Evolutionary conservation across 1,140 invertebrate species (phyloP), one percentile per base, ranked within the genome.

Genomic region (Hycleus phaleratus): DNA sequence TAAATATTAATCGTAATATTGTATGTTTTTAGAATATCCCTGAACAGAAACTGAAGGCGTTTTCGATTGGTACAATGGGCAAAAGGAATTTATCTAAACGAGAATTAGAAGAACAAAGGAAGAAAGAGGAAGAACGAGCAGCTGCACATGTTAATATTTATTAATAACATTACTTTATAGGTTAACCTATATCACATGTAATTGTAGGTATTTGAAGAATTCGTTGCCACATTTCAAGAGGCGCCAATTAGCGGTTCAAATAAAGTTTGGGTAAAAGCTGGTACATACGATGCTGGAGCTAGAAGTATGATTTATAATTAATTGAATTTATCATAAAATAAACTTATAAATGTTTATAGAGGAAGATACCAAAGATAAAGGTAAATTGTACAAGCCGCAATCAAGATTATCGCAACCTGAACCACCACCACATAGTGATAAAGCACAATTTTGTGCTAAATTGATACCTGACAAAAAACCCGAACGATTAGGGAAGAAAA

Each of bases 191-290:
- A 49, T 50, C 9, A 4, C n/a, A 50, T 12, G 24, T 38, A 59
- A n/a, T 52, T 75, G 39, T 59, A 93, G 83, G 93, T 90, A 4
- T 97, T 95, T 77, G 88, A 97, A 81, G 94, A 97, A 75, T 98
- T 97, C 83, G 91, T 97, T 18, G 93, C 93, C 55, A 95, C 93
- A 9, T 98, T 98, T 78, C 91, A 96, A 82, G 91, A 97, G 60
- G 82, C 85, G 5, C 85, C 89, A 2, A 76, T 79, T 26, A 85
- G 81, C 69, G 88, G 88, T 69, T 78, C 81, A 4, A 87, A 84
- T 24, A 97, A 97, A 79, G 85, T 95, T 52, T 98, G 95, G 93
- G 90, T 98, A 0, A 96, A 97, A 75, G 95, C 94, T 46, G 93
- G 93, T 46, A 93, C 91, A 2, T 97, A 97, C 68, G 93, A 97